Conservation (phyloP, 1,140 invertebrate species). For the Drosophila obscura region DNA sequence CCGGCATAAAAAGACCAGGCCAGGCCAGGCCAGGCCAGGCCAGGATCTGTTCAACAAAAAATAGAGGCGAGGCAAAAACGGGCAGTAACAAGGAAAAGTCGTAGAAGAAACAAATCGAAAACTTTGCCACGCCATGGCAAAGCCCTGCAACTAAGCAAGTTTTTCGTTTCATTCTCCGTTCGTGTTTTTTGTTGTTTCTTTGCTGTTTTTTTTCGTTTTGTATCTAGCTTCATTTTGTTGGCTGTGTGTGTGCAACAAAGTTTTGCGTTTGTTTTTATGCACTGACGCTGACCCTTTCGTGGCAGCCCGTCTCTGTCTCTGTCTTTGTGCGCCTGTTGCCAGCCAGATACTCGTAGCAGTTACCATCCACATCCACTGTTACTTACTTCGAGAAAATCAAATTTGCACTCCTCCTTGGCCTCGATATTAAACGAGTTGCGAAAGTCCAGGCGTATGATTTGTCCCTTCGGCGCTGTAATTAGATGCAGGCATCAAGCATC, state of each 20-base stretch:
- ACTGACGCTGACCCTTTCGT: too few species aligned
- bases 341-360: too few species aligned
- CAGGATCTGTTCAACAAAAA: constrained; percentile 1
- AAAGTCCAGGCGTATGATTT: constrained; percentile 92
- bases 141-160: constrained; percentile 44
- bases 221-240: constrained; percentile 1
- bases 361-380: not conserved
- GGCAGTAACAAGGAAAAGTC: constrained; percentile 24
- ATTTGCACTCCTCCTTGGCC: constrained; percentile 89
- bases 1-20: too few species aligned
- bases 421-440: constrained; percentile 92
- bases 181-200: not conserved
- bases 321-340: too few species aligned
- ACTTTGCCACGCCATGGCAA: constrained; percentile 37
- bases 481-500: constrained; percentile 38
- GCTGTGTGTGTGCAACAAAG: constrained; percentile 24
- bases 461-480: constrained; percentile 89
- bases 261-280: not conserved
- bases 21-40: too few species aligned
- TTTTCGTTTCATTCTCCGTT: constrained; percentile 12
- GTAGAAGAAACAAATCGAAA: constrained; percentile 57
- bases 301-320: too few species aligned
- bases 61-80: constrained; percentile 1
- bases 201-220: constrained; percentile 1
- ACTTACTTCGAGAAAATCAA: constrained; percentile 92